These are phyloP conservation scores for Drosophila mayri DNA, from an alignment of 1,140 invertebrate genomes.

Conservation along the genomic window DNA sequence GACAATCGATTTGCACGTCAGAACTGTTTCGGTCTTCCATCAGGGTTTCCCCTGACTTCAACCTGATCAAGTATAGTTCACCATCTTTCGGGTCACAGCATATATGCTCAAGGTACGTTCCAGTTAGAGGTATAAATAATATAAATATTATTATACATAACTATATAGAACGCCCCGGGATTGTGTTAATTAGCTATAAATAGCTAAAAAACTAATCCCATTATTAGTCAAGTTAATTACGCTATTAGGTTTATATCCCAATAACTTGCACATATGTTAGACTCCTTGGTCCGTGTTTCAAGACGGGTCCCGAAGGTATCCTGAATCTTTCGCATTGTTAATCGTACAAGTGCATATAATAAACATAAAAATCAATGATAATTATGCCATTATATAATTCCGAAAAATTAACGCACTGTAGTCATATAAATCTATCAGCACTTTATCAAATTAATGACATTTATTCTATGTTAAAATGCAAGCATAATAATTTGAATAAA, in stretches of 20 bases:
- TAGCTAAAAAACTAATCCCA: slow-evolving; percentile 1
- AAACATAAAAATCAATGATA: no score
- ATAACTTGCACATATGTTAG: slow-evolving; percentile 90
- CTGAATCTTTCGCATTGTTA: slow-evolving; percentile 1
- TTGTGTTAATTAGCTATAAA: background rate
- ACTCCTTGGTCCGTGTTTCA: slow-evolving; percentile 98
- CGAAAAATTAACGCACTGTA: no score
- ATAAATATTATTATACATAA: slow-evolving; percentile 2
- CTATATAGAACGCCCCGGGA: background rate
- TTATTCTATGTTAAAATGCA: background rate
- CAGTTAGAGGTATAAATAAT: slow-evolving; percentile 1
- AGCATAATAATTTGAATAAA: no score
- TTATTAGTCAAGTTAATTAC: slow-evolving; percentile 27
- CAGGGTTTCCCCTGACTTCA: slow-evolving; percentile 95
- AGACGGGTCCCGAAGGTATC: slow-evolving; percentile 87
- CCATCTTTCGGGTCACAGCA: slow-evolving; percentile 9
- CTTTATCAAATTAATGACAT: slow-evolving; percentile 1
- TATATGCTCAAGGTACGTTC: background rate
- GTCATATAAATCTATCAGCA: background rate
- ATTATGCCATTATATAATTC: no score
- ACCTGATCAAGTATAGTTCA: slow-evolving; percentile 57
- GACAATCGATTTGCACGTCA: slow-evolving; percentile 96
- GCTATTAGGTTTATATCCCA: slow-evolving; percentile 46
- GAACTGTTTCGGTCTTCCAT: slow-evolving; percentile 94
- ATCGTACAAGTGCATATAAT: background rate